A percentile compares a stretch with the other conserved stretches of the same genome.
These are phyloP conservation scores for Isurus oxyrinchus DNA, from an alignment of 2,113 vertebrate genomes.

Conservation along the genomic window DNA sequence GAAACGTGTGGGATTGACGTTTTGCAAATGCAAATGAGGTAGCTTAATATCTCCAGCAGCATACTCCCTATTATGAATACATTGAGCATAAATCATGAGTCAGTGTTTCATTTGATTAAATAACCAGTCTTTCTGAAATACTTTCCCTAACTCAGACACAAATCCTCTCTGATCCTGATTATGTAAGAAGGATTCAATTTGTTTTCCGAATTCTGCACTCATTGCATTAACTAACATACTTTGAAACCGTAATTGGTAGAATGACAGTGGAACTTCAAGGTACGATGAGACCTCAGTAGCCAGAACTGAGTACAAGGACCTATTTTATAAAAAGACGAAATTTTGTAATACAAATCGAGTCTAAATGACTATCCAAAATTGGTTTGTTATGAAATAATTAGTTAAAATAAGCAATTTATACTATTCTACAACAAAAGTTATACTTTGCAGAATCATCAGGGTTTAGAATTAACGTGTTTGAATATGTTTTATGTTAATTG, in stretches of 20 bases:
- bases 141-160: background rate
- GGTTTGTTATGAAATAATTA: background rate
- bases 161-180: constrained; percentile 11
- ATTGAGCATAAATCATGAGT: background rate
- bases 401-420: no score
- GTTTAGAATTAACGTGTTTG: no score
- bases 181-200: background rate
- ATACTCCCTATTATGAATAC: background rate
- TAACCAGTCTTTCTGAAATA: background rate
- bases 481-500: no score
- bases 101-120: background rate
- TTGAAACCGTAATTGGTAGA: background rate
- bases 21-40: background rate
- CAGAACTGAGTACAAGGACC: background rate
- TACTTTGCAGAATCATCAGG: no score
- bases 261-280: background rate
- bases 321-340: background rate
- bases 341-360: background rate
- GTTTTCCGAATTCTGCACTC: background rate
- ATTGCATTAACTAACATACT: background rate
- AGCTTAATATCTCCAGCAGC: background rate
- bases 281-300: background rate
- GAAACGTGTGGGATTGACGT: background rate
- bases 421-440: no score
- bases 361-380: background rate